These are phyloP conservation scores for Aphidoletes aphidimyza DNA, from an alignment of 2,888 invertebrate genomes.

Conservation along the genomic window DNA sequence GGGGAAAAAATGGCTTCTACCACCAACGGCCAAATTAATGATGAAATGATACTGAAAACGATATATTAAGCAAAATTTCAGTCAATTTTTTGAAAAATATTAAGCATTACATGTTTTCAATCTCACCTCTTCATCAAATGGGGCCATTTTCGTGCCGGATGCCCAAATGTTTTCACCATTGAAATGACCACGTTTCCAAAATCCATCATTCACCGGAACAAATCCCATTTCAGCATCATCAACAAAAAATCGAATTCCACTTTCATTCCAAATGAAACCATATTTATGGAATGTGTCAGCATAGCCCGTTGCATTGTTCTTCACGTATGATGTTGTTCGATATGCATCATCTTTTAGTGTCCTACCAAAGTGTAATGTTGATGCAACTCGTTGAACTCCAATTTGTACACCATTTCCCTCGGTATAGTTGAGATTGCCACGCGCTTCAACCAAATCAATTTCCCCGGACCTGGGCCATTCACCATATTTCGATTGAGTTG, in stretches of 20 bases:
- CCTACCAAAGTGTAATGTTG: constrained; percentile 66
- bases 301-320: constrained; percentile 56
- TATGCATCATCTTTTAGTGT: constrained; percentile 61
- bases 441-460: constrained; percentile 65
- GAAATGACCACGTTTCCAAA: constrained; percentile 63
- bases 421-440: constrained; percentile 61
- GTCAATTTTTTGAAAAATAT: no score
- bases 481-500: constrained; percentile 61
- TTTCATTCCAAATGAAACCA: constrained; percentile 60
- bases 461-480: constrained; percentile 65
- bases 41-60: constrained; percentile 19
- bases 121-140: constrained; percentile 63
- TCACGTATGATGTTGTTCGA: constrained; percentile 59
- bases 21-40: constrained; percentile 67
- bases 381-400: constrained; percentile 61
- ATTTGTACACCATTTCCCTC: constrained; percentile 56
- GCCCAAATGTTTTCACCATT: constrained; percentile 59
- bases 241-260: constrained; percentile 59
- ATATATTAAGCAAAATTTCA: no score
- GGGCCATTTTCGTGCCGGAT: constrained; percentile 61
- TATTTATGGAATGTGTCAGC: constrained; percentile 60
- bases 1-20: constrained; percentile 66
- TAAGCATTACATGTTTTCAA: no score
- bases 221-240: constrained; percentile 60
- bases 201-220: constrained; percentile 55